Conservation (phyloP, 2,888 invertebrate species). For the Scaptomyza reducta region DNA sequence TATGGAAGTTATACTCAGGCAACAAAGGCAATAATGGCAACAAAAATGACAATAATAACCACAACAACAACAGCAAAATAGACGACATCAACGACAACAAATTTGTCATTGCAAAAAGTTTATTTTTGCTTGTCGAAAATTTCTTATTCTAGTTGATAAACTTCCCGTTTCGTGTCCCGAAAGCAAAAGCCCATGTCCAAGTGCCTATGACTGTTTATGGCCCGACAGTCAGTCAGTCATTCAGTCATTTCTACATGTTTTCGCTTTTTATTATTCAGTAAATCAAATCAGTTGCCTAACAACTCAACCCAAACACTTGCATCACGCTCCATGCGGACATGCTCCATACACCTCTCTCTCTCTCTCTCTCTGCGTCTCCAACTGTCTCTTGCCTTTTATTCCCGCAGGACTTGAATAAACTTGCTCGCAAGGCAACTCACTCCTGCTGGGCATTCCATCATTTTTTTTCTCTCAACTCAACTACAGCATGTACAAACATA, state of each 20-base stretch:
- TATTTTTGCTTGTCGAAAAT: slow-evolving; percentile 70
- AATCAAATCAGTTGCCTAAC: slow-evolving; percentile 80
- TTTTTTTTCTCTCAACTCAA: slow-evolving; percentile 32
- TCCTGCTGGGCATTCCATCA: slow-evolving; percentile 38
- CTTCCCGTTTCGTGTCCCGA: slow-evolving; percentile 59
- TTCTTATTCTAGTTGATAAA: slow-evolving; percentile 78
- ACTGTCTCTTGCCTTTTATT: not conserved
- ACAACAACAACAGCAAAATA: slow-evolving; percentile 7
- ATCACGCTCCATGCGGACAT: slow-evolving; percentile 67
- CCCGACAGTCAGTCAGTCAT: slow-evolving; percentile 56
- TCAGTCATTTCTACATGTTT: slow-evolving; percentile 54
- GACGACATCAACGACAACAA: slow-evolving; percentile 39
- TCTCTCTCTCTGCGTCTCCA: not conserved
- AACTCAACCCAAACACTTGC: slow-evolving; percentile 80
- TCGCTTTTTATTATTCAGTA: slow-evolving; percentile 78
- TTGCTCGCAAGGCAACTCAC: slow-evolving; percentile 36
- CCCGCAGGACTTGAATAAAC: slow-evolving; percentile 14
- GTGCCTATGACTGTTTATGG: slow-evolving; percentile 77
- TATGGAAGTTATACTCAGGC: slow-evolving; percentile 53
- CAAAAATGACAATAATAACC: slow-evolving; percentile 35
- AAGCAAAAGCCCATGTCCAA: slow-evolving; percentile 63
- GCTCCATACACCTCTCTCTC: slow-evolving; percentile 31
- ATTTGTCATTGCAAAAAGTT: slow-evolving; percentile 60
- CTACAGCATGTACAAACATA: slow-evolving; percentile 34
- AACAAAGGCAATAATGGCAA: slow-evolving; percentile 60